phyloP scores from a whole-genome alignment of 2,888 invertebrate species.

The Drosophila rellima region DNA sequence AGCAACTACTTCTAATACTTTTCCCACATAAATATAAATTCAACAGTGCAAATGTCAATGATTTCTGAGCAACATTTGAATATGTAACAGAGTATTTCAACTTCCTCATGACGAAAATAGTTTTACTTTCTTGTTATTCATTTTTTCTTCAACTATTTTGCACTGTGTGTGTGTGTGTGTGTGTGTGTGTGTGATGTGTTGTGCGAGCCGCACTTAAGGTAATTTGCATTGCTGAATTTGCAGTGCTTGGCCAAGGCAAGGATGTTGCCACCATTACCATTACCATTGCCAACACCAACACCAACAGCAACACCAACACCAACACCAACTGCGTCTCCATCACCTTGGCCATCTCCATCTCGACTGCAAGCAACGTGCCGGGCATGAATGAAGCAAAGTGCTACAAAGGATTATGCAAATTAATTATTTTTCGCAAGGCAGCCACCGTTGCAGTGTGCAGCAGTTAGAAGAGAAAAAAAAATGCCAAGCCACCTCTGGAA shows the following conservation, averaged over 20 bases:
- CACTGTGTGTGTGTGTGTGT: constrained; percentile 48
- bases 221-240: constrained; percentile 82
- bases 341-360: constrained; percentile 6
- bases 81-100: neutral
- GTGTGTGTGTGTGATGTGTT: constrained; percentile 71
- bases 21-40: no score
- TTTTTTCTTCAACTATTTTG: constrained; percentile 19
- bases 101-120: neutral
- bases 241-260: constrained; percentile 77
- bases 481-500: constrained; percentile 58
- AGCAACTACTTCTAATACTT: no score
- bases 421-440: constrained; percentile 82
- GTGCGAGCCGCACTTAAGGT: constrained; percentile 81
- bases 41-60: no score
- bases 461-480: constrained; percentile 20
- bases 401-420: constrained; percentile 82
- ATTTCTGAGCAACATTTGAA: no score
- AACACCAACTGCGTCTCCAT: constrained; percentile 1
- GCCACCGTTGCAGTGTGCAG: constrained; percentile 57
- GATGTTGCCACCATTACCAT: constrained; percentile 45
- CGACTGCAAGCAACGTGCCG: constrained; percentile 72
- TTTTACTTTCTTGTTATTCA: constrained; percentile 10
- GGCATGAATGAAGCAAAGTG: constrained; percentile 83
- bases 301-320: constrained; percentile 4
- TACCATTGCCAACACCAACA: no score